Evolutionary conservation across 2,888 invertebrate genomes (phyloP), one percentile per base, ranked within the genome.

Genomic region (Perdita meconis): DNA sequence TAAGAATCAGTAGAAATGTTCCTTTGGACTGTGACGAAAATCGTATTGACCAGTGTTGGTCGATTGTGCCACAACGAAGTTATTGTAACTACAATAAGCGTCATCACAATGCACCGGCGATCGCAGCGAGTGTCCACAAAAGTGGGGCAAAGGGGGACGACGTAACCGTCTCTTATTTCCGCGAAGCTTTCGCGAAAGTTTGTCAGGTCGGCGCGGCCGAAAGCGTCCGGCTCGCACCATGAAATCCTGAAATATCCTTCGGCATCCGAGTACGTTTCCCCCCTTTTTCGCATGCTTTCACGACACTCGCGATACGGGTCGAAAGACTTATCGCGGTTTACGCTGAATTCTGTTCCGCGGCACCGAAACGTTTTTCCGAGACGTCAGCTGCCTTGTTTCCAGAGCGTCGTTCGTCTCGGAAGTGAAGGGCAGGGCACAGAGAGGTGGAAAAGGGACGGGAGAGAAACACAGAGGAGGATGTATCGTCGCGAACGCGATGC

Each of bases 211-310:
- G 26, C n/a, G n/a, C n/a, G n/a, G n/a, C 16, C 6, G 16, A 2
- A 2, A 22, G 22, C 44, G 44, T 22, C 19, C n/a, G 16, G 30
- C 51, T 19, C 30, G 30, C 6, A 30, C 6, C 22, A 30, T 10
- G 51, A 53, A 64, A 60, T 59, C 40, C 38, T 67, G 63, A 40
- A 59, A 63, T 51, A 76, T 66, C 57, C 56, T 47, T 59, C 36
- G 42, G 51, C 51, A 59, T 51, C 51, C 51, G 22, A 51, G 51
- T 44, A 30, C 64, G 51, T 53, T 59, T 63, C 51, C 50, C 51
- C n/a, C n/a, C n/a, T n/a, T n/a, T 40, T 67, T 60, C 38, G 10
- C 53, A 26, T 19, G 38, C 12, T 68, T 63, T 42, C 44, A 30
- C 34, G 50, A 1, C 42, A 2, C 24, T 50, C 38, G 34, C 34